phyloP scores from a whole-genome alignment of 2,797 vertebrate genomes.

The Rhinoraja longicauda region DNA sequence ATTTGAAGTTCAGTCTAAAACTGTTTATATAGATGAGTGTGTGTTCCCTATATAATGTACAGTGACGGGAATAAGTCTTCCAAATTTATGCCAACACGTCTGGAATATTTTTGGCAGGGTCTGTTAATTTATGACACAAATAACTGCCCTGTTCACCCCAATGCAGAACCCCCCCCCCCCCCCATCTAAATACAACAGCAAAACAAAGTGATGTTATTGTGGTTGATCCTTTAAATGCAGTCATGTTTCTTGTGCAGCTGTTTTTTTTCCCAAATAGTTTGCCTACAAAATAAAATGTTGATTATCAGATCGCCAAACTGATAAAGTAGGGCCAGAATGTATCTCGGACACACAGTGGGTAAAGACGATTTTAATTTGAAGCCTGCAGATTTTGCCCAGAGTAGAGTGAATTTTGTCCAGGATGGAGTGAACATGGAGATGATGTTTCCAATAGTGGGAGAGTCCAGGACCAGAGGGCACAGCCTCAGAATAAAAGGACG shows the following conservation, averaged over 20 bases:
- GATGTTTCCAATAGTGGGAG: too few species aligned
- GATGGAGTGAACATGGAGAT: too few species aligned
- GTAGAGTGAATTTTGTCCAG: not conserved
- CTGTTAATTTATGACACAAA: not conserved
- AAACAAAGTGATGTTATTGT: not conserved
- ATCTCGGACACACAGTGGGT: not conserved
- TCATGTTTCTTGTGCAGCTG: not conserved
- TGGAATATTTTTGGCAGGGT: not conserved
- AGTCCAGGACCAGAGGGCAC: too few species aligned
- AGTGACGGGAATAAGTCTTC: not conserved
- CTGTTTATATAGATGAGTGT: not conserved
- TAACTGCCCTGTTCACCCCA: too few species aligned
- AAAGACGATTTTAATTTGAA: not conserved
- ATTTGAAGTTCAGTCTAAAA: not conserved
- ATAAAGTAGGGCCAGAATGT: not conserved
- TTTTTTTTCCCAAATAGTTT: not conserved
- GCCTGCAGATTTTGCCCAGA: not conserved
- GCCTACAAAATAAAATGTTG: not conserved
- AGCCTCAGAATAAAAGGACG: too few species aligned
- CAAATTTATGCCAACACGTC: not conserved
- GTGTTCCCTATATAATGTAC: not conserved
- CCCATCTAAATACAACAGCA: not conserved
- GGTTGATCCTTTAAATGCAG: not conserved
- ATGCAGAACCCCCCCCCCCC: not conserved
- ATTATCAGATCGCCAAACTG: not conserved